Percentiles rank a stretch among this genome's conserved stretches.
Evolutionary conservation across 2,797 vertebrate genomes (phyloP).

Genomic region (Holocentrus rufus): DNA sequence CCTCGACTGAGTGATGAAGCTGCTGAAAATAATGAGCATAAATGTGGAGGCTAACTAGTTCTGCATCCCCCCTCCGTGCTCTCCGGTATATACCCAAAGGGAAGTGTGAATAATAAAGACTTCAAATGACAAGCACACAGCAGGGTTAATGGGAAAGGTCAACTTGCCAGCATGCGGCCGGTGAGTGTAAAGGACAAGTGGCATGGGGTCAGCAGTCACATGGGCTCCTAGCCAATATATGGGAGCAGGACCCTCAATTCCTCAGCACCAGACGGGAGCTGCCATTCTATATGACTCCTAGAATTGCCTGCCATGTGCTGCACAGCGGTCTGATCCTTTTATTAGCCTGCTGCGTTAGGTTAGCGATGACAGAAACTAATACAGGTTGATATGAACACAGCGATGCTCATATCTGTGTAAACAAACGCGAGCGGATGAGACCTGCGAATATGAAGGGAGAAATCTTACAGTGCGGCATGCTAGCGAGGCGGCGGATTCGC

Average conservation of each 20-base stretch:
- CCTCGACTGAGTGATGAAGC: constrained; percentile 4
- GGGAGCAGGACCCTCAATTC: constrained; percentile 56
- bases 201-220: constrained; percentile 78
- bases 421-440: constrained; percentile 65
- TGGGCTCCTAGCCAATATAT: constrained; percentile 74
- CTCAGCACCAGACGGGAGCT: constrained; percentile 53
- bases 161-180: constrained; percentile 79
- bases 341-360: constrained; percentile 63
- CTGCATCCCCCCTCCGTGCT: constrained; percentile 47
- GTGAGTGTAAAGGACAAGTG: constrained; percentile 82
- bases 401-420: constrained; percentile 60
- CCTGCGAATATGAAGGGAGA: constrained; percentile 37
- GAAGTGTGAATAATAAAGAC: constrained; percentile 81
- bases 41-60: constrained; percentile 53
- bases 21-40: constrained; percentile 50
- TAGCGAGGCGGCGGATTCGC: constrained; percentile 47
- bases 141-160: constrained; percentile 87
- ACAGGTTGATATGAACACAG: constrained; percentile 68
- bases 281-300: constrained; percentile 49
- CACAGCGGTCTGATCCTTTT: constrained; percentile 61
- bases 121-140: constrained; percentile 83
- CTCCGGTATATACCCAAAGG: constrained; percentile 68
- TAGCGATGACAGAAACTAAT: constrained; percentile 68
- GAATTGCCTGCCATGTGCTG: constrained; percentile 51
- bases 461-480: constrained; percentile 21